A percentile compares a stretch with the other conserved stretches of the same genome.
Conservation (phyloP, 2,797 vertebrate genomes). For the Girardinus metallicus region DNA sequence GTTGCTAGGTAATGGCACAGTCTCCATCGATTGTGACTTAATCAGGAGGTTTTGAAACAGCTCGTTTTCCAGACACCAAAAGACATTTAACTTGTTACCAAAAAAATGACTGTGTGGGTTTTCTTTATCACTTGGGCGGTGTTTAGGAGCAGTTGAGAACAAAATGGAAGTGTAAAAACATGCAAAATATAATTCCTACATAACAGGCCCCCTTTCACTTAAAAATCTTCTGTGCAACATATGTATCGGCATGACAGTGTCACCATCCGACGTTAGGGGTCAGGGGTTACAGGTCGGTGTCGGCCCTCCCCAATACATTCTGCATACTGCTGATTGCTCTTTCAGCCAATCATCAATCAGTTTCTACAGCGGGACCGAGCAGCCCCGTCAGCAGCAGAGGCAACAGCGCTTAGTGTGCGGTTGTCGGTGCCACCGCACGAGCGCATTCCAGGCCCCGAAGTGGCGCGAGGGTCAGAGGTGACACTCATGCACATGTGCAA, state of each 20-base stretch:
- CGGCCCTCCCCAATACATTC: slow-evolving; percentile 40
- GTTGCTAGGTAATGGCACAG: too few relatives aligned
- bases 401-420: slow-evolving; percentile 13
- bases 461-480: slow-evolving; percentile 56
- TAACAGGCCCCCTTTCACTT: background rate
- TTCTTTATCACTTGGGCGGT: too few relatives aligned
- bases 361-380: slow-evolving; percentile 12
- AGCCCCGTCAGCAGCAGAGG: slow-evolving; percentile 58
- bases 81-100: too few relatives aligned
- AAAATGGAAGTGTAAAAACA: too few relatives aligned
- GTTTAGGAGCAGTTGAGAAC: too few relatives aligned
- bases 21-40: too few relatives aligned
- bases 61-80: too few relatives aligned
- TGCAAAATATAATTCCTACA: too few relatives aligned
- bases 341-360: slow-evolving; percentile 64
- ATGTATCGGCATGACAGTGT: slow-evolving; percentile 14
- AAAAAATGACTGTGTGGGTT: too few relatives aligned
- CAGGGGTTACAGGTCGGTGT: slow-evolving; percentile 42
- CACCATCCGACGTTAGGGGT: slow-evolving; percentile 37
- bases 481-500: slow-evolving; percentile 37
- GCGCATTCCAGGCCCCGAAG: slow-evolving; percentile 56
- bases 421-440: background rate
- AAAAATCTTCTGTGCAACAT: slow-evolving; percentile 8
- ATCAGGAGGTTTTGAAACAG: too few relatives aligned
- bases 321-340: slow-evolving; percentile 56